These are phyloP conservation scores for Lacerta viridis DNA, from an alignment of 2,797 vertebrate genomes.

Conservation along the genomic window DNA sequence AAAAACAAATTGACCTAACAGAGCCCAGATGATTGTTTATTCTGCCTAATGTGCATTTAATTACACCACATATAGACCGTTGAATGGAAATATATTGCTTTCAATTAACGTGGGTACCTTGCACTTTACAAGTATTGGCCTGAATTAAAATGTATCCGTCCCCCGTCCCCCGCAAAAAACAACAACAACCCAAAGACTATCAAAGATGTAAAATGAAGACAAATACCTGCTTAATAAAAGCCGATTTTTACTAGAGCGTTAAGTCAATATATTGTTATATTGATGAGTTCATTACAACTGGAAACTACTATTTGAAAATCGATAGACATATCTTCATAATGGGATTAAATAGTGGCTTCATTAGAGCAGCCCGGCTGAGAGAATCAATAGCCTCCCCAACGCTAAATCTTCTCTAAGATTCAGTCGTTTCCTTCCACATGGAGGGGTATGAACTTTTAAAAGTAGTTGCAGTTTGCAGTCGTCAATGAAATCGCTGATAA, in stretches of 20 bases:
- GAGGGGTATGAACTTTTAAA: conserved; percentile 40
- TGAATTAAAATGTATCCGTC: conserved; percentile 40
- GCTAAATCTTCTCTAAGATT: conserved; percentile 45
- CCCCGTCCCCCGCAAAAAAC: background rate
- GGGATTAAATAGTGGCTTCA: conserved; percentile 68
- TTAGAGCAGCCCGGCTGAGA: conserved; percentile 47
- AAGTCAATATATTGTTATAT: conserved; percentile 67
- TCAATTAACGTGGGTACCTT: conserved; percentile 56
- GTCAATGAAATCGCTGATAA: background rate
- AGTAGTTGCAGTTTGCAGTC: conserved; percentile 50
- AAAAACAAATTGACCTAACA: background rate
- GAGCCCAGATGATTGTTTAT: conserved; percentile 48
- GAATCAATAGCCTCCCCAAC: conserved; percentile 41
- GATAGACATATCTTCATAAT: conserved; percentile 56
- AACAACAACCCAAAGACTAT: background rate
- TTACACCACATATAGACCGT: conserved; percentile 59
- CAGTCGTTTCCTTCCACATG: conserved; percentile 53
- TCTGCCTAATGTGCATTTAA: conserved; percentile 58
- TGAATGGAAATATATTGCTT: conserved; percentile 67
- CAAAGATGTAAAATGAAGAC: conserved; percentile 59
- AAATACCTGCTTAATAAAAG: conserved; percentile 74
- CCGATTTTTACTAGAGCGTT: conserved; percentile 48
- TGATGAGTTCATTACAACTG: conserved; percentile 70
- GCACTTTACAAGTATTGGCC: conserved; percentile 59
- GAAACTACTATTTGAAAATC: conserved; percentile 69